These are phyloP conservation scores for Paedocypris sp. DNA, from an alignment of 2,113 vertebrate genomes.

Conservation along the genomic window DNA sequence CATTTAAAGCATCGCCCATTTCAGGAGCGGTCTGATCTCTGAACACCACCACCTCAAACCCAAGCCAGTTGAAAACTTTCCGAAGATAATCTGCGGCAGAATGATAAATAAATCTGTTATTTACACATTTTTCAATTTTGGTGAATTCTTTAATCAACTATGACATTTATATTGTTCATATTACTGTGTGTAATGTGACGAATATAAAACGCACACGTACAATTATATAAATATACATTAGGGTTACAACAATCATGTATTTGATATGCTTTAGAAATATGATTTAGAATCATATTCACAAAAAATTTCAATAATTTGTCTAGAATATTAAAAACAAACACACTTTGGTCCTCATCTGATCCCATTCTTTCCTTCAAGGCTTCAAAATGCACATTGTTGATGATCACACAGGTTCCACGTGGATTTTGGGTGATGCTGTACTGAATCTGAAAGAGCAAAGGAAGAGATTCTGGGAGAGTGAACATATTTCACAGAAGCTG, in stretches of 20 bases:
- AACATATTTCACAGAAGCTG: background rate
- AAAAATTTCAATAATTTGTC: background rate
- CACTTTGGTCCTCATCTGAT: slow-evolving; percentile 45
- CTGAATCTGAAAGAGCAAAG: slow-evolving; percentile 25
- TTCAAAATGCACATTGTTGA: slow-evolving; percentile 49
- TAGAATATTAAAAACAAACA: background rate
- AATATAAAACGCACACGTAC: too few species aligned
- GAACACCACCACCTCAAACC: slow-evolving; percentile 48
- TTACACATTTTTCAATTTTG: too few species aligned
- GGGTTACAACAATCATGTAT: too few species aligned
- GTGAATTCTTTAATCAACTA: too few species aligned
- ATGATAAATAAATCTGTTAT: background rate
- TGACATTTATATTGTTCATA: too few species aligned
- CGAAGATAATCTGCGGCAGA: slow-evolving; percentile 47
- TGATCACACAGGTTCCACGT: slow-evolving; percentile 47
- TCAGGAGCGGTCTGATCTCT: slow-evolving; percentile 41
- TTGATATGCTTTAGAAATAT: background rate
- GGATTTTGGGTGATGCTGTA: slow-evolving; percentile 42
- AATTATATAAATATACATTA: too few species aligned
- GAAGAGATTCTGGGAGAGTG: background rate
- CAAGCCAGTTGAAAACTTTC: slow-evolving; percentile 50
- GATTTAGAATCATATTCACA: background rate
- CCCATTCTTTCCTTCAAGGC: background rate
- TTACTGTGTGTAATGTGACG: too few species aligned
- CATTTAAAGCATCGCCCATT: slow-evolving; percentile 32